Evolutionary conservation across 2,797 vertebrate species (phyloP).

Genomic region (Phoebastria nigripes): DNA sequence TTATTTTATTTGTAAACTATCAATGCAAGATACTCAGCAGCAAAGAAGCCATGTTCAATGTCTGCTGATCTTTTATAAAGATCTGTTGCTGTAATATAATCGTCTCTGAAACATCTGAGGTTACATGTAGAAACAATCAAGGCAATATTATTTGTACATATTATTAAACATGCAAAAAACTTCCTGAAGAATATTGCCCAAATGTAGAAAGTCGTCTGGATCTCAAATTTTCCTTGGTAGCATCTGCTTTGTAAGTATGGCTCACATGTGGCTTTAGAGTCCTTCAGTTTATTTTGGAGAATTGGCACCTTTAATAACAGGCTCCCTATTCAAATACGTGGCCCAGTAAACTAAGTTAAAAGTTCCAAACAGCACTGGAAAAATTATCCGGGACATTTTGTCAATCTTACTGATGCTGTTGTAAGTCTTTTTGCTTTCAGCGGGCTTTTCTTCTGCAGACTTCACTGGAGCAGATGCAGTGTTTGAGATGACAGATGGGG

Average conservation of each 20-base stretch:
- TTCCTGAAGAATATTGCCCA: slow-evolving; percentile 75
- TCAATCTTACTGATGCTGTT: slow-evolving; percentile 99
- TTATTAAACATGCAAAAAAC: slow-evolving; percentile 87
- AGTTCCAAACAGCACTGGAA: slow-evolving; percentile 93
- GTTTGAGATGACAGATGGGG: slow-evolving; percentile 86
- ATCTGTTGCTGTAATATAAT: slow-evolving; percentile 70
- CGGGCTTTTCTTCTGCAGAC: slow-evolving; percentile 82
- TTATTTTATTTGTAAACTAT: slow-evolving; percentile 78
- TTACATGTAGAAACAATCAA: slow-evolving; percentile 86
- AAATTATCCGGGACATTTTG: slow-evolving; percentile 97
- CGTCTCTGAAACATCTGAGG: slow-evolving; percentile 74
- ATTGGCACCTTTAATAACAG: slow-evolving; percentile 87
- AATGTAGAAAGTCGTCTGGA: slow-evolving; percentile 71
- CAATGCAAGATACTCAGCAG: slow-evolving; percentile 66
- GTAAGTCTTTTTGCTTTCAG: slow-evolving; percentile 96
- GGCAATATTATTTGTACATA: slow-evolving; percentile 84
- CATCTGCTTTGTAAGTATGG: slow-evolving; percentile 73
- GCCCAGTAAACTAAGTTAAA: slow-evolving; percentile 99
- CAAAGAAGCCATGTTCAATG: slow-evolving; percentile 64
- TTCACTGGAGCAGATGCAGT: slow-evolving; percentile 82
- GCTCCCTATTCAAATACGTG: slow-evolving; percentile 95
- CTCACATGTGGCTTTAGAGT: slow-evolving; percentile 69
- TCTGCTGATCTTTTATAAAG: slow-evolving; percentile 72
- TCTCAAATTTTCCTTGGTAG: slow-evolving; percentile 75
- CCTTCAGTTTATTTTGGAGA: slow-evolving; percentile 71